Conservation (phyloP, 2,888 invertebrate genomes). For the Drosophila anomalipes region DNA sequence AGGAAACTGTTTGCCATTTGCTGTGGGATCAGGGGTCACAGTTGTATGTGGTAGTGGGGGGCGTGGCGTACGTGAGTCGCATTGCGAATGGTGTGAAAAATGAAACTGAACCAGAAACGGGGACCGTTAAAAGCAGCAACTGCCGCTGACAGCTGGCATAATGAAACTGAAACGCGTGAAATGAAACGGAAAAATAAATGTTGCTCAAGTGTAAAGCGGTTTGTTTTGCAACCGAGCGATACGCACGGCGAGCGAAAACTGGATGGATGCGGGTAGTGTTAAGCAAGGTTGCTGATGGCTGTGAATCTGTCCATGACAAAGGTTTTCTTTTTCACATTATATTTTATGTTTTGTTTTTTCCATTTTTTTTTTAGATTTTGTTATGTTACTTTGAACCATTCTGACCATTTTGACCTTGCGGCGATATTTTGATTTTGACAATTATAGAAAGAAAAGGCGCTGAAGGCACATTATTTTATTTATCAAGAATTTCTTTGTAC, state of each 20-base stretch:
- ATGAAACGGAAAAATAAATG: slow-evolving; percentile 75
- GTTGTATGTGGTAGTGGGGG: slow-evolving; percentile 9
- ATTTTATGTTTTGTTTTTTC: slow-evolving; percentile 30
- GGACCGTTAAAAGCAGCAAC: slow-evolving; percentile 56
- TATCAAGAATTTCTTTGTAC: neutral
- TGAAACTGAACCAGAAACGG: slow-evolving; percentile 48
- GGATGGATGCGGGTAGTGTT: neutral
- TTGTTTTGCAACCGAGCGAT: slow-evolving; percentile 39
- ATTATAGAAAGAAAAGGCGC: slow-evolving; percentile 21
- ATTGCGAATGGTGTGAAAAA: slow-evolving; percentile 71
- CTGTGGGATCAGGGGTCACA: slow-evolving; percentile 4
- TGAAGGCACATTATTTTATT: slow-evolving; percentile 13
- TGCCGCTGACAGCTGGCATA: slow-evolving; percentile 73
- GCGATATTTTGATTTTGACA: slow-evolving; percentile 25
- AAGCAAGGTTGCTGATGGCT: slow-evolving; percentile 15
- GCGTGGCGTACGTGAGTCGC: slow-evolving; percentile 61
- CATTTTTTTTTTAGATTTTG: neutral
- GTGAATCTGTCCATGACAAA: slow-evolving; percentile 58
- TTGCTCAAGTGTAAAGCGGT: slow-evolving; percentile 70
- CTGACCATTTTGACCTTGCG: slow-evolving; percentile 58
- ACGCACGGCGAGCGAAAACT: neutral
- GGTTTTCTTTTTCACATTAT: slow-evolving; percentile 39
- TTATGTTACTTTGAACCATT: slow-evolving; percentile 11
- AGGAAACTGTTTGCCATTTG: slow-evolving; percentile 43
- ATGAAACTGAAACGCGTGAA: slow-evolving; percentile 71